These are phyloP conservation scores for Chalcis sispes DNA, from an alignment of 2,888 invertebrate species.

Conservation along the genomic window DNA sequence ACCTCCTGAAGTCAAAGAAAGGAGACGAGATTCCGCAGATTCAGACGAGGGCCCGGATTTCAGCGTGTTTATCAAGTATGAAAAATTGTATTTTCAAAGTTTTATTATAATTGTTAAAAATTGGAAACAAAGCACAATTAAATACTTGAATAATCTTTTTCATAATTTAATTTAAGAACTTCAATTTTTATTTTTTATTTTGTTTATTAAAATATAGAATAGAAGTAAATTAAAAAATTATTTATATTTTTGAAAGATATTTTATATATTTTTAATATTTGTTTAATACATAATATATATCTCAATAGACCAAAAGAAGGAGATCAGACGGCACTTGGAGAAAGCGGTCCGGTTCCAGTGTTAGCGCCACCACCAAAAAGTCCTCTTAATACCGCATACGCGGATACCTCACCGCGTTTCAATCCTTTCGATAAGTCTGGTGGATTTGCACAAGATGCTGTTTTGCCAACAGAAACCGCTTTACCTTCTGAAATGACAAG, in stretches of 20 bases:
- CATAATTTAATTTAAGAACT: no score
- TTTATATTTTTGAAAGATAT: no score
- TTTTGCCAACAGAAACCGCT: constrained; percentile 68
- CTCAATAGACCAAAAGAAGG: constrained; percentile 76
- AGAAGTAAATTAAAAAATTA: not conserved
- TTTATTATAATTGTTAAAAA: no score
- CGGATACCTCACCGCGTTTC: constrained; percentile 82
- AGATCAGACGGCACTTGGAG: constrained; percentile 68
- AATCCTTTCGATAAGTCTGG: constrained; percentile 87
- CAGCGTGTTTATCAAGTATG: constrained; percentile 87
- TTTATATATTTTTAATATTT: not conserved
- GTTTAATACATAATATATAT: not conserved
- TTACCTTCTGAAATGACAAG: constrained; percentile 73
- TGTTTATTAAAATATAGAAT: not conserved
- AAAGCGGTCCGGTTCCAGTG: constrained; percentile 81
- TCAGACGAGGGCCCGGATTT: constrained; percentile 88
- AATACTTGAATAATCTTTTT: no score
- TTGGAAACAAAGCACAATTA: no score
- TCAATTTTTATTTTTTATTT: not conserved
- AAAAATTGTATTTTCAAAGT: no score
- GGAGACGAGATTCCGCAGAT: constrained; percentile 83
- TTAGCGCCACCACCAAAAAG: constrained; percentile 86
- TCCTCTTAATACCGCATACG: constrained; percentile 77
- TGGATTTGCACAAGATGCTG: constrained; percentile 74
- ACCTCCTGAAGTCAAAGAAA: constrained; percentile 81